Evolutionary conservation across 1,140 invertebrate genomes (phyloP).

Genomic region (Neotoxoptera formosana): DNA sequence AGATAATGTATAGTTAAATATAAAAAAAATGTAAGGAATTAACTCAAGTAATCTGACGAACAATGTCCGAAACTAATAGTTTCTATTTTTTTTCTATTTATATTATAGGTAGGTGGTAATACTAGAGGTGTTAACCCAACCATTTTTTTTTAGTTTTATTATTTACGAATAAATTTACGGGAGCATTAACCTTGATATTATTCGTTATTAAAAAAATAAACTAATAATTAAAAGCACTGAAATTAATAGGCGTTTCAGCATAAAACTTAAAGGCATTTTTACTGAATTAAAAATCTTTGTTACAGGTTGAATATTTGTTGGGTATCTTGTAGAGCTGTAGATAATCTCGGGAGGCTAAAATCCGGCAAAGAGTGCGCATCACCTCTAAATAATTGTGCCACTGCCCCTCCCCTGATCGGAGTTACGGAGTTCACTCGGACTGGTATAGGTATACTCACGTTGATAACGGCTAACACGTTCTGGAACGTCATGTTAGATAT

Average conservation of each 20-base stretch:
- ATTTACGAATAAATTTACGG: too few species aligned
- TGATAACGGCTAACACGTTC: constrained; percentile 88
- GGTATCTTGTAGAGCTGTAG: too few species aligned
- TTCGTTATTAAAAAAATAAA: background rate
- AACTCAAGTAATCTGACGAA: too few species aligned
- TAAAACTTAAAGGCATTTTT: too few species aligned
- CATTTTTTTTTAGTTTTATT: background rate
- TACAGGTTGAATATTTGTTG: background rate
- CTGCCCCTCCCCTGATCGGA: background rate
- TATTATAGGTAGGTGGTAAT: background rate
- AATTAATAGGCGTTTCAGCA: background rate
- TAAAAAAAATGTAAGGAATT: too few species aligned
- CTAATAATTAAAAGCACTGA: too few species aligned
- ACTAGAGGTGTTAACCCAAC: background rate
- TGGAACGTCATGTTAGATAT: constrained; percentile 94
- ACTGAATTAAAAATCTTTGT: background rate
- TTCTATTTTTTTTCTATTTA: background rate
- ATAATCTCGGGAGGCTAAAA: too few species aligned
- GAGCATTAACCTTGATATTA: too few species aligned
- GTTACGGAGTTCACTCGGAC: background rate
- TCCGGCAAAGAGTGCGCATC: too few species aligned
- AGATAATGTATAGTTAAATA: too few species aligned
- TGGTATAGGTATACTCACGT: constrained; percentile 70
- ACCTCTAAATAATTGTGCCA: too few species aligned
- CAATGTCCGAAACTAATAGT: too few species aligned